Base-by-base conservation (phyloP, 2,888 invertebrate species). In the Sepioteuthis lessoniana region DNA sequence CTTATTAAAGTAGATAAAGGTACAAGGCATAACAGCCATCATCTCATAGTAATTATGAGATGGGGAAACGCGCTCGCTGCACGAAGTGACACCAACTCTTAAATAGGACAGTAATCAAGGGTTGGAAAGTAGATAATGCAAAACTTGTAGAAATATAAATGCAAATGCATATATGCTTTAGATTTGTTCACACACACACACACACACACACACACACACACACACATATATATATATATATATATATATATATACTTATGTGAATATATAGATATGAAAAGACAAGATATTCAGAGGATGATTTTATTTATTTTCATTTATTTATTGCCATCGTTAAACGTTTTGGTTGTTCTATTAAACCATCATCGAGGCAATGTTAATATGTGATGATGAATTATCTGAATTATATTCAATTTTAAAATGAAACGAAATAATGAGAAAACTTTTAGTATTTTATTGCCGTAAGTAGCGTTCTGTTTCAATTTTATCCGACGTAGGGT, bases 21-120 rank as follows among this genome's bases (percentile, higher is more conserved):
- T 19, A 35, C 76, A n/a, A n/a, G n/a, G 76, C 76, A 76, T 35
- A 76, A 76, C 76, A 16, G n/a, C 76, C 10, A 21, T n/a, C 10
- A 4, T 35, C 76, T 21, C 7, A 13, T 35, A 35, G n/a, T 76
- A 76, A 76, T 76, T 76, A 76, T 76, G 76, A n/a, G 16, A 10
- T 76, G n/a, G 76, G 76, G 19, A 35, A 76, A 16, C 76, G 35
- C 35, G n/a, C 19, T 76, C 76, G 13, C 76, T 76, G 76, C n/a
- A 76, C 76, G 76, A 76, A 35, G 76, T 35, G 76, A 76, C 76
- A 76, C 76, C 76, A 35, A 76, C 76, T 76, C n/a, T 35, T n/a
- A 76, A 76, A 76, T n/a, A 35, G 76, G 76, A 35, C 76, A 76
- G 76, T 76, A 76, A 76, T 76, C n/a, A 76, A 76, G 76, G 76